Evolutionary conservation across 2,113 vertebrate species (phyloP), one percentile per base, ranked within the genome.

Genomic region (Cettia cetti): DNA sequence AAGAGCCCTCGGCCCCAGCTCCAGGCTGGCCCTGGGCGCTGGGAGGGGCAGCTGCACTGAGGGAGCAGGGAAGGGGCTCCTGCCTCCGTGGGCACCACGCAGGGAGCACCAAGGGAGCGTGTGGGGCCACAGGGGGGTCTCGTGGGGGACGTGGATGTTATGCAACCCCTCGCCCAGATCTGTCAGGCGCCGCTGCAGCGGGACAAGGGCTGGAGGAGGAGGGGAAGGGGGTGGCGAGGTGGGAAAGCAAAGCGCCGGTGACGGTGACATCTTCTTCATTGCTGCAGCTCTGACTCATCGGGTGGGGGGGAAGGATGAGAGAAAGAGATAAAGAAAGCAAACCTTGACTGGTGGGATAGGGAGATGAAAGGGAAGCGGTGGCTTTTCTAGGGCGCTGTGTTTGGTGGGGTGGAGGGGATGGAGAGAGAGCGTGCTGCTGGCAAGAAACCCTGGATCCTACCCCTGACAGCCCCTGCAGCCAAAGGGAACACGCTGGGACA

Each of bases 241-340:
- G 93, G 94, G 94, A 94, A 94, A 90, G 26, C 53, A 3, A 79
- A 90, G 92, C n/a, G n/a, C n/a, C n/a, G n/a, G n/a, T 54, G 95
- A 54, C 17, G 6, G 72, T 91, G 92, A 80, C 92, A 90, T 90
- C 81, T 80, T 86, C 80, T 76, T 54, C 94, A 93, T 74, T 92
- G 92, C 93, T 90, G 96, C 97, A 95, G 93, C 92, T 91, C 9
- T 97, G 97, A 97, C 77, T 96, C 96, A 96, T 70, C 22, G 5
- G 24, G 56, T 24, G 27, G 27, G 63, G 79, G 69, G 52, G 35
- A 35, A 78, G 89, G 89, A 95, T 57, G 93, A 90, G 86, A 53
- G 60, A 89, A 82, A 64, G 82, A 68, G 75, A 95, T 65, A 68
- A 92, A 93, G 94, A 77, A 90, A 88, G 90, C 83, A 82, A 86